Percentiles rank a stretch among this genome's conserved stretches.
These are phyloP conservation scores for Atlantisia rogersi DNA, from an alignment of 2,113 vertebrate species.

Conservation along the genomic window DNA sequence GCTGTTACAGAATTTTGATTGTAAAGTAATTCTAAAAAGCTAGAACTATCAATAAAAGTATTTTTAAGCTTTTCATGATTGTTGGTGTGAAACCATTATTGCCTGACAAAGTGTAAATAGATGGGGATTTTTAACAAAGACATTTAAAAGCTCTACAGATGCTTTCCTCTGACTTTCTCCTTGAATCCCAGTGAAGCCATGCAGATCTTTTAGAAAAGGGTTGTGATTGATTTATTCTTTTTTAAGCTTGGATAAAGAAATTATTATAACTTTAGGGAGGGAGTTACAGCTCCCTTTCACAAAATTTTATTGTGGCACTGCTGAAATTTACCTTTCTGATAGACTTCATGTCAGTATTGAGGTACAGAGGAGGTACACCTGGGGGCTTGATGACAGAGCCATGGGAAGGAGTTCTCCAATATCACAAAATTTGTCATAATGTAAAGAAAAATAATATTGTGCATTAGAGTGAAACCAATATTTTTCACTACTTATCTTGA, in stretches of 20 bases:
- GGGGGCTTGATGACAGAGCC: background rate
- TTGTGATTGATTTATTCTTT: background rate
- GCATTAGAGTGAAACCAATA: background rate
- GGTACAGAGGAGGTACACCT: background rate
- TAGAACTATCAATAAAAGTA: background rate
- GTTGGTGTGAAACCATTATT: background rate
- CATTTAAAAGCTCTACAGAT: background rate
- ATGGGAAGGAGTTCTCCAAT: background rate
- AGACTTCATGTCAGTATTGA: background rate
- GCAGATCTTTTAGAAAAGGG: background rate
- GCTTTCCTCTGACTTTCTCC: background rate
- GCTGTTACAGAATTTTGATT: background rate
- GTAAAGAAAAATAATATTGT: background rate
- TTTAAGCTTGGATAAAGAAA: background rate
- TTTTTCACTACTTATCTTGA: background rate
- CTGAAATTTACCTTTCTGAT: background rate
- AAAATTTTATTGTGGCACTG: background rate
- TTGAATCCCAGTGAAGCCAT: background rate
- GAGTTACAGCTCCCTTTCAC: background rate
- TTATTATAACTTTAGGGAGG: background rate
- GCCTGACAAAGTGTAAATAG: background rate
- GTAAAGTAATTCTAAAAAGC: background rate
- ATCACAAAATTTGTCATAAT: background rate
- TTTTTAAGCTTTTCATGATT: background rate
- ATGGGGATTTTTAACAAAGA: background rate